Evolutionary conservation across 2,113 vertebrate species (phyloP), one percentile per base, ranked within the genome.

Genomic region (Vulpes lagopus): DNA sequence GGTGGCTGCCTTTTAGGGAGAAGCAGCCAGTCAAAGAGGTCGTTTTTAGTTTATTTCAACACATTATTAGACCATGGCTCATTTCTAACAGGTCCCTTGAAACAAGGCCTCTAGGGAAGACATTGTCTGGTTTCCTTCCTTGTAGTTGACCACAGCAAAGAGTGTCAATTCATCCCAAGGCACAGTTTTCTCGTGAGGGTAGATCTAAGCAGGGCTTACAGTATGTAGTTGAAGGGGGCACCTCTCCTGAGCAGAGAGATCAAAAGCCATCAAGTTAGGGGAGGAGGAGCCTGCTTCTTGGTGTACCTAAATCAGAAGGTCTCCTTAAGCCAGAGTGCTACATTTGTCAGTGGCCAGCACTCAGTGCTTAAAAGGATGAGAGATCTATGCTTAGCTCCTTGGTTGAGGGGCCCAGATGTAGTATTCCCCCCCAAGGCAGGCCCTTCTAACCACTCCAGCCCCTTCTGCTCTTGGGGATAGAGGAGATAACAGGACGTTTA

Each of bases 131-230:
- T 93, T 83, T 91, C 93, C 53, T 14, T 97, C 96, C 73, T 55
- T 93, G 84, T 92, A 96, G 80, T 96, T 97, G 81, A 82, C 60
- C 96, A 81, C 94, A 96, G 64, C 82, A 94, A 84, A 94, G 79
- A 96, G 64, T 62, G 23, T 62, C 79, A 86, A 87, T 84, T 92
- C 60, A 60, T 91, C 74, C 95, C 91, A 79, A 78, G 95, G 62
- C 97, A 98, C 97, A 98, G 78, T 98, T 98, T 98, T 98, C 98
- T 98, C 97, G 90, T 89, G 91, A 98, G 83, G 95, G 86, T 60
- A 84, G 20, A 95, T 74, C 74, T n/a, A 60, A 93, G 91, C 94
- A 89, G 82, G 91, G n/a, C 55, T 94, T 80, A 17, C 76, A 92
- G 59, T 84, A 12, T 96, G 93, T 93, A 95, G 83, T 64, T 94